Conservation (phyloP, 2,888 invertebrate genomes). For the Amorpha juglandis region DNA sequence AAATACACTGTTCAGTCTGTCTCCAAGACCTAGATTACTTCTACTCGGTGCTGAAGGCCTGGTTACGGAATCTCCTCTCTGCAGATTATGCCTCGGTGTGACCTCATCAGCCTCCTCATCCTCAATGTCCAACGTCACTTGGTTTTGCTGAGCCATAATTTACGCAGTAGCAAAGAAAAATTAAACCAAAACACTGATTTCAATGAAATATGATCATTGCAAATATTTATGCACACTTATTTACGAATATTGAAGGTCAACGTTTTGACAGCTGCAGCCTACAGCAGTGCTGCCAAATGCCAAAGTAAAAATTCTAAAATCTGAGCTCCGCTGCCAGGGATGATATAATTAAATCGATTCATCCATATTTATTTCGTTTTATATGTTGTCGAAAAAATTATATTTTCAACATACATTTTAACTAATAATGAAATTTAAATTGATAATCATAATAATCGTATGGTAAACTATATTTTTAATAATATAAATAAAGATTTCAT, state of each 20-base stretch:
- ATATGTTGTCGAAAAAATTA: no score
- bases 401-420: no score
- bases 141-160: constrained; percentile 71
- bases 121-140: constrained; percentile 75
- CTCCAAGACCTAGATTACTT: constrained; percentile 71
- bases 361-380: no score
- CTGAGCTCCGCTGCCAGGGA: no score
- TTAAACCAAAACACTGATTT: constrained; percentile 33
- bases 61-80: constrained; percentile 65
- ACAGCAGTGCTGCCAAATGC: not conserved
- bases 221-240: constrained; percentile 45
- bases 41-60: constrained; percentile 62
- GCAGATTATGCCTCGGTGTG: constrained; percentile 58
- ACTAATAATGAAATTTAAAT: no score
- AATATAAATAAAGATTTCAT: no score
- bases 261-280: constrained; percentile 35
- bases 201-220: constrained; percentile 44
- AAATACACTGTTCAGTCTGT: constrained; percentile 77
- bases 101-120: constrained; percentile 63
- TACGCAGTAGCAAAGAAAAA: constrained; percentile 30
- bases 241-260: constrained; percentile 45
- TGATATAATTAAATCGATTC: no score
- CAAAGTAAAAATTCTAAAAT: not conserved
- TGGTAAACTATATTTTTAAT: no score
- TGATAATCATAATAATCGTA: no score